Evolutionary conservation across 2,888 invertebrate species (phyloP).

Genomic region (Cryptocheilus praepositus): DNA sequence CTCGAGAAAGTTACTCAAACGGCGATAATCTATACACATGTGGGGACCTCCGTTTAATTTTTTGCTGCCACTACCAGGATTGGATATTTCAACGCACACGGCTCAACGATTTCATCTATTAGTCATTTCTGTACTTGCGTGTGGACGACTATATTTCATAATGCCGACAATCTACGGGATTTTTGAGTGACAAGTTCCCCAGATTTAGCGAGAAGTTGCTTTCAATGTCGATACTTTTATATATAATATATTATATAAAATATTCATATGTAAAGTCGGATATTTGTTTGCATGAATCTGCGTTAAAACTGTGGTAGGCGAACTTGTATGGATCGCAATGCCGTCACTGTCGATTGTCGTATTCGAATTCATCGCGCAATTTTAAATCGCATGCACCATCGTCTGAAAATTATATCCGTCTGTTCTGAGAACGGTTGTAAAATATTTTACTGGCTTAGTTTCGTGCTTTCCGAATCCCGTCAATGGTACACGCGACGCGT

Average conservation of each 20-base stretch:
- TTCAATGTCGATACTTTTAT: no score
- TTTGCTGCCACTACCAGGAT: background rate
- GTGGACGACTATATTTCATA: background rate
- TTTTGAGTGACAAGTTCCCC: background rate
- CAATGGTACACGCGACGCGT: constrained; percentile 9
- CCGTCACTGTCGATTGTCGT: constrained; percentile 3
- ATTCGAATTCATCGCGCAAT: constrained; percentile 28
- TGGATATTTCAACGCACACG: background rate
- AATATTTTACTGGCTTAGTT: no score
- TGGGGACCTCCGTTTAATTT: background rate
- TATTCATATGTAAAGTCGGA: no score
- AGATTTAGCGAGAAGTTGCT: background rate
- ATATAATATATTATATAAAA: no score
- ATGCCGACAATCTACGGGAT: background rate
- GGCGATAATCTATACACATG: background rate
- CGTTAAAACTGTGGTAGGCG: no score
- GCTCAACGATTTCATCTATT: background rate
- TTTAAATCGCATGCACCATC: no score
- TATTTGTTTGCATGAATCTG: no score
- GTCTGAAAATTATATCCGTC: no score
- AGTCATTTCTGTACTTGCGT: background rate
- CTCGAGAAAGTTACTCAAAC: background rate
- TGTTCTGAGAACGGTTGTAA: no score
- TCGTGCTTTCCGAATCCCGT: constrained; percentile 22
- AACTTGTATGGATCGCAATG: background rate